phyloP scores from a whole-genome alignment of 2,113 vertebrate genomes.

The Campylorhamphus procurvoides region DNA sequence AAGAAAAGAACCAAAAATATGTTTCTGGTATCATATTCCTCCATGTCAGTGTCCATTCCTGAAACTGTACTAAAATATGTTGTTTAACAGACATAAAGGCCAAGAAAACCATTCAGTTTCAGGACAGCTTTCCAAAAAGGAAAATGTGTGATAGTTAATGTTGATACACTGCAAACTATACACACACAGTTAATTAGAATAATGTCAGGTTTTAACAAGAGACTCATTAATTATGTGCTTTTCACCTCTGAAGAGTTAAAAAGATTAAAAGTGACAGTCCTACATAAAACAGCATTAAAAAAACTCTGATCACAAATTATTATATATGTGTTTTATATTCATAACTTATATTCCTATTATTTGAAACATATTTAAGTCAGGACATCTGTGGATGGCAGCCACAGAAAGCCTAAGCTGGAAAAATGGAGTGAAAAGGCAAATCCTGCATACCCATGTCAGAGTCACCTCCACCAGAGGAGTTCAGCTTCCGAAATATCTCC shows the following conservation, averaged over 20 bases:
- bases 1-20: background rate
- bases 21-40: background rate
- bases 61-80: background rate
- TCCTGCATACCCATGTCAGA: constrained; percentile 96
- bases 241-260: background rate
- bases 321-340: background rate
- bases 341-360: background rate
- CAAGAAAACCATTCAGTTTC: background rate
- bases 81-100: background rate
- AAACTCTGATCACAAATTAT: background rate
- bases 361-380: background rate
- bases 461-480: constrained; percentile 94
- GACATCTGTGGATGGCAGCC: background rate
- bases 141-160: background rate
- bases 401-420: background rate
- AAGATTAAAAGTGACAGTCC: background rate
- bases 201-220: background rate
- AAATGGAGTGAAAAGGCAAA: constrained; percentile 11
- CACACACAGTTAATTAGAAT: background rate
- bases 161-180: background rate
- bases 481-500: constrained; percentile 99
- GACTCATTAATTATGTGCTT: background rate
- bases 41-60: background rate
- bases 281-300: background rate
- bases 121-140: background rate